These are phyloP conservation scores for Protonemura montana DNA, from an alignment of 2,888 invertebrate species.

Conservation along the genomic window DNA sequence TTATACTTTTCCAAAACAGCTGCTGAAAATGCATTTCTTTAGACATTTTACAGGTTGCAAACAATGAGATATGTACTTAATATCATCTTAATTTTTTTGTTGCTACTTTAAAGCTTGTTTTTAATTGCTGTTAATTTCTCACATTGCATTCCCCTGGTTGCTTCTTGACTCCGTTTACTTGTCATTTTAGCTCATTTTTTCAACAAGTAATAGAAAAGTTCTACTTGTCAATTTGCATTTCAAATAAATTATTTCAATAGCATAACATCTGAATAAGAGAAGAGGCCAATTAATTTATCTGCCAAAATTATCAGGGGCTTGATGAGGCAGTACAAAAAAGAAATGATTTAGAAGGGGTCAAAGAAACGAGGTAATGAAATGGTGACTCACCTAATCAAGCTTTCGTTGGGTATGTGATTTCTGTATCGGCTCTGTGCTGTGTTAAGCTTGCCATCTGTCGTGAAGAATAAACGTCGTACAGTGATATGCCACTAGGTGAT, in stretches of 20 bases:
- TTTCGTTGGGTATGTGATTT: conserved; percentile 75
- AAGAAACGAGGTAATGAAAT: background rate
- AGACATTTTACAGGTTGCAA: no score
- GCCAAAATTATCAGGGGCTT: background rate
- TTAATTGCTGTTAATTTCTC: background rate
- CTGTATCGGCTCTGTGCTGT: conserved; percentile 68
- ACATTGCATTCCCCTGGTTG: background rate
- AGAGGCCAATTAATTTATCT: background rate
- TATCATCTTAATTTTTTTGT: background rate
- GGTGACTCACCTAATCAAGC: conserved; percentile 69
- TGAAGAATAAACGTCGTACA: conserved; percentile 13
- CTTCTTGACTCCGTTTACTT: background rate
- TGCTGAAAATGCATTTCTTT: background rate
- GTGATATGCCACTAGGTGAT: conserved; percentile 16
- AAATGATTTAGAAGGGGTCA: background rate
- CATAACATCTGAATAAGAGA: background rate
- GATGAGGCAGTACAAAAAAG: background rate
- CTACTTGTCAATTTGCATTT: background rate
- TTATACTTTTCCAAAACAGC: background rate
- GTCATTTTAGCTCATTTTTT: background rate
- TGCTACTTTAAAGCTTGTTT: background rate
- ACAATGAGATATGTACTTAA: no score
- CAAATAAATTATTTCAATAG: background rate
- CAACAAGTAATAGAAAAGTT: background rate
- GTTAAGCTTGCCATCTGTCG: conserved; percentile 64